phyloP scores from a whole-genome alignment of 2,797 vertebrate genomes.

The Rhinichthys osculus region DNA sequence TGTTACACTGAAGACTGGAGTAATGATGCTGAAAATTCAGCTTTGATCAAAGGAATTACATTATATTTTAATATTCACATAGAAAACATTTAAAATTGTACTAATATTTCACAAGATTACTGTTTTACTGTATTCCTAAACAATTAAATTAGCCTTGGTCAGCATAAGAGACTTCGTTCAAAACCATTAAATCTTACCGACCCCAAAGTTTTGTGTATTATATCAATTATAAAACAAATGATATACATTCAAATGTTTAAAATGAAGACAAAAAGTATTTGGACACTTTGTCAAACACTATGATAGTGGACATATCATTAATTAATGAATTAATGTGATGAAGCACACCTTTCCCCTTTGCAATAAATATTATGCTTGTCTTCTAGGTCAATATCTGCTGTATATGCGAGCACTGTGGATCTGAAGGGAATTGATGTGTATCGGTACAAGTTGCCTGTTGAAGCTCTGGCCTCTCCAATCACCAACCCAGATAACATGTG shows the following conservation, averaged over 20 bases:
- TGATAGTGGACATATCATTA: neutral
- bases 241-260: neutral
- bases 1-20: neutral
- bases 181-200: too few species aligned
- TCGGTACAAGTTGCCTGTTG: conserved; percentile 78
- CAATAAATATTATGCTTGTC: neutral
- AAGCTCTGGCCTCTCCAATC: conserved; percentile 80
- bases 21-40: neutral
- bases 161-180: neutral
- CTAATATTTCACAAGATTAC: neutral
- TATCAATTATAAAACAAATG: neutral
- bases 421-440: conserved; percentile 90
- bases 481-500: conserved; percentile 86
- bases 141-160: too few species aligned
- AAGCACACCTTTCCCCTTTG: neutral
- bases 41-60: neutral
- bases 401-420: conserved; percentile 66
- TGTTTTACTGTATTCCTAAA: neutral
- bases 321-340: neutral
- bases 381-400: conserved; percentile 86
- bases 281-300: neutral
- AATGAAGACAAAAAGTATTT: neutral
- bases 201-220: neutral
- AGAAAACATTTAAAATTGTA: neutral
- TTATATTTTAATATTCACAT: neutral